Evolutionary conservation across 2,113 vertebrate species (phyloP).

Genomic region (human (Homo sapiens)): GRCh38 chr6:170287501-170288000

Average conservation of each 20-base stretch:
- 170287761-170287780: not conserved
- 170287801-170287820: not conserved
- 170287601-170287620: not conserved
- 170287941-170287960: slow-evolving; percentile 35
- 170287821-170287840: not conserved
- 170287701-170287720: not conserved
- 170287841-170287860: not conserved
- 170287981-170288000: slow-evolving; percentile 59
- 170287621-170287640: accelerated
- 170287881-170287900: not conserved
- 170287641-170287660: not conserved
- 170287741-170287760: accelerated
- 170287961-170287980: slow-evolving; percentile 61
- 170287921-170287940: not conserved
- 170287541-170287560: not conserved
- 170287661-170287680: not conserved
- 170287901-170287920: slow-evolving; percentile 66
- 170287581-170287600: not conserved
- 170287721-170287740: not conserved
- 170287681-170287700: not conserved
- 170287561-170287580: not conserved
- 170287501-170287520: not conserved
- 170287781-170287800: not conserved
- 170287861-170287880: not conserved
- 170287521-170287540: not conserved